Base-by-base conservation (phyloP, 2,888 invertebrate genomes). In the Camptogramma bilineatum region DNA sequence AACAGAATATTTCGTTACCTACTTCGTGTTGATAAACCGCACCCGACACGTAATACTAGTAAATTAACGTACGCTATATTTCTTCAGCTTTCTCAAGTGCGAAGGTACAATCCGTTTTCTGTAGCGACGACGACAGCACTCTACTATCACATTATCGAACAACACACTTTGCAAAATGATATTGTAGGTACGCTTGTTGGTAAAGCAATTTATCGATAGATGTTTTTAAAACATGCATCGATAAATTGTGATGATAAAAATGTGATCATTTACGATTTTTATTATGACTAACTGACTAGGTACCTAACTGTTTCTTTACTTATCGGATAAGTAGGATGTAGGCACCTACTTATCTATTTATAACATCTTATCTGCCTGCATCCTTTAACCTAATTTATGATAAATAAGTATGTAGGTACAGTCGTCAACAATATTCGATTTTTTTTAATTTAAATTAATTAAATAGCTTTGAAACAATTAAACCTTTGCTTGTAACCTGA, bases 121-220 rank as follows among this genome's bases (percentile, higher is more conserved):
- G 48, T 48, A 48, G 18, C 46, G 4, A 18, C 19, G 18, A 13
- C 48, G 21, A 48, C 21, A 47, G 47, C 47, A 21, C 48, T 48
- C 19, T 48, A 19, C 21, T 48, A 48, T 21, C 18, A 46, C 24
- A 48, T 19, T 21, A 48, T 48, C 48, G n/a, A 13, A 18, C 46
- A 48, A 48, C 44, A 44, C 44, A 44, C 16, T 17, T 48, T 21
- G 19, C 13, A 8, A 48, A 48, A 48, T 48, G 48, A n/a, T 48
- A 47, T 48, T 21, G 48, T 48, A n/a, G n/a, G 21, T 48, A n/a
- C 21, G 21, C 16, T 1, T 48, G 48, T 21, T 48, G 8, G 21
- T 48, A 21, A 48, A n/a, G 13, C 21, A 48, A 48, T 48, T 48
- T 48, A 21, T 21, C 7, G 44, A 44, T 48, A n/a, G 21, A n/a